Evolutionary conservation across 2,888 invertebrate genomes (phyloP), one percentile per base, ranked within the genome.

Genomic region (Cheilosia pagana): DNA sequence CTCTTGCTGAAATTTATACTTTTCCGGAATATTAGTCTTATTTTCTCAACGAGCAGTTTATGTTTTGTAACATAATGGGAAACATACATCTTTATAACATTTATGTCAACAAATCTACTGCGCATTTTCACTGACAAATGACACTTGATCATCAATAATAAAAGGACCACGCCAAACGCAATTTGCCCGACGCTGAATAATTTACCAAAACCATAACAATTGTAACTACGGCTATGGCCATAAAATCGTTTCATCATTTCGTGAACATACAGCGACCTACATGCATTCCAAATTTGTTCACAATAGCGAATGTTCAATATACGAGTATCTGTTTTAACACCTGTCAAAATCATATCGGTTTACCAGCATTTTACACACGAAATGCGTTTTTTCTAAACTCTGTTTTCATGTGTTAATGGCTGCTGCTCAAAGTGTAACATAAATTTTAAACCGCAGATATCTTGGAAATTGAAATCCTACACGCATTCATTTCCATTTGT

Each of bases 381-480:
- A 12, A 57, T 8, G 39, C 50, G 31, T 52, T 28, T 2, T 28
- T 7, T 19, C 45, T 25, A 65, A 67, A 65, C 48, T 75, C 52
- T 55, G n/a, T 52, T 75, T 67, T 52, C 1, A 48, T 57, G 14
- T 23, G 45, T 31, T 65, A 65, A 65, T 57, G 25, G 35, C 7
- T 48, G 35, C 7, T 48, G 28, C 14, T 48, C 25, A 74, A 8
- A 39, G 35, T 10, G 6, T 3, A 41, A 50, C 48, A 75, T 75
- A 67, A 52, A 75, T 65, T 52, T 59, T 28, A 52, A 52, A 67
- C 67, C 65, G 8, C 59, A 59, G 21, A 75, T 41, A 21, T 55
- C 55, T 45, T 63, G 25, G 50, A 52, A 67, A 76, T 43, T 21
- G 31, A 59, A 75, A 59, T 68, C 76, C 76, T 68, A 76, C 76